These are phyloP conservation scores for Corydoras maculifer DNA, from an alignment of 2,113 vertebrate species.

Conservation along the genomic window DNA sequence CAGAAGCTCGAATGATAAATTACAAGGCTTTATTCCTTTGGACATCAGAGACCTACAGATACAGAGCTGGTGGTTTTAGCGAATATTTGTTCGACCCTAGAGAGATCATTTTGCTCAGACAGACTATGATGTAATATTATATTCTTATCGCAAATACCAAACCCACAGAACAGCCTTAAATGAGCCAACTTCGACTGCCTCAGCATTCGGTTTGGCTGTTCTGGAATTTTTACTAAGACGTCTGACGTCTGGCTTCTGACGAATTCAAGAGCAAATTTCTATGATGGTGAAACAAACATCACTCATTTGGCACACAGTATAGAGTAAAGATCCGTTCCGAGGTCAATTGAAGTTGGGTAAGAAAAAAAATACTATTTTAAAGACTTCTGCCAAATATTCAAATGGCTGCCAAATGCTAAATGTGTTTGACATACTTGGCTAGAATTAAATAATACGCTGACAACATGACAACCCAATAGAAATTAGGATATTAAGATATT, in stretches of 20 bases:
- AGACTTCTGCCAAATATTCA: too few species aligned
- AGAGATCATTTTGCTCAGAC: constrained; percentile 5
- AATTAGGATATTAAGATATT: too few species aligned
- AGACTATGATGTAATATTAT: constrained; percentile 10
- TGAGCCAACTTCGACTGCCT: neutral
- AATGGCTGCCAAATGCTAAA: too few species aligned
- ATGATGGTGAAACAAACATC: too few species aligned
- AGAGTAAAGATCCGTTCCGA: too few species aligned
- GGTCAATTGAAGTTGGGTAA: too few species aligned
- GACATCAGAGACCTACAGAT: neutral
- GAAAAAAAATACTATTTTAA: too few species aligned
- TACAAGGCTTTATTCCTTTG: constrained; percentile 1
- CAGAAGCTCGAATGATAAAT: constrained; percentile 6
- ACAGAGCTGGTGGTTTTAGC: neutral
- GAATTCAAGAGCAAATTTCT: constrained; percentile 4
- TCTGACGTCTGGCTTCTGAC: constrained; percentile 1
- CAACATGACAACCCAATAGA: too few species aligned
- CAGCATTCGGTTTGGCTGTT: constrained; percentile 9
- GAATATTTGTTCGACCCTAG: constrained; percentile 9
- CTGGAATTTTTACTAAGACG: constrained; percentile 2
- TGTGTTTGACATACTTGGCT: too few species aligned
- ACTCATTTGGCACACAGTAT: too few species aligned
- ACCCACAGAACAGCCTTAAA: constrained; percentile 1
- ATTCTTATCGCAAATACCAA: constrained; percentile 1
- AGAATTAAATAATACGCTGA: too few species aligned